These are phyloP conservation scores for Protodeltote pygarga DNA, from an alignment of 2,888 invertebrate species.

Conservation along the genomic window DNA sequence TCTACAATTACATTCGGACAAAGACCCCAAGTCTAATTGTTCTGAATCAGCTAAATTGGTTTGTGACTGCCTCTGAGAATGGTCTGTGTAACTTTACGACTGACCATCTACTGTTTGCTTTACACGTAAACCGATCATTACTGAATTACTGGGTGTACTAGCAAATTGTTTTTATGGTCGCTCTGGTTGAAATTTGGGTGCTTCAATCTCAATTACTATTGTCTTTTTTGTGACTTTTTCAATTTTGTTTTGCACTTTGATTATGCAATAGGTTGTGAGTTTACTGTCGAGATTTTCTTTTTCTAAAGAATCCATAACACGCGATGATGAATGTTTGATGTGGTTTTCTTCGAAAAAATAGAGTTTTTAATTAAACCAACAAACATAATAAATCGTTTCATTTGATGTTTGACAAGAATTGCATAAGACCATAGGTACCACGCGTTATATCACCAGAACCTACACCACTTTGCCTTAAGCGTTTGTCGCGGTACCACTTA, in stretches of 20 bases:
- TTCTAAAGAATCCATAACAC: no score
- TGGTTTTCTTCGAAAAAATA: no score
- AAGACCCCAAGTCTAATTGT: slow-evolving; percentile 59
- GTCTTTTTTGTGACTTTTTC: slow-evolving; percentile 12
- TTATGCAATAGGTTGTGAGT: slow-evolving; percentile 4
- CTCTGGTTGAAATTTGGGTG: slow-evolving; percentile 6
- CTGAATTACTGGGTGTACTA: slow-evolving; percentile 22
- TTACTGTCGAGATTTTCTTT: slow-evolving; percentile 1
- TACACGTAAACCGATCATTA: slow-evolving; percentile 48
- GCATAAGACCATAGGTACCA: slow-evolving; percentile 9
- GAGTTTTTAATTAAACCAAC: no score
- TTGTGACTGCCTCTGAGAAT: slow-evolving; percentile 40
- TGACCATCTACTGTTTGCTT: slow-evolving; percentile 40
- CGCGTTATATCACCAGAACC: slow-evolving; percentile 15
- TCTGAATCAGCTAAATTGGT: slow-evolving; percentile 62
- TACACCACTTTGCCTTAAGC: slow-evolving; percentile 7
- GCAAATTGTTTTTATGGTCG: slow-evolving; percentile 22
- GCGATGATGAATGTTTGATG: no score
- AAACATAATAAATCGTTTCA: no score
- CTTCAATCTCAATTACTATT: slow-evolving; percentile 32
- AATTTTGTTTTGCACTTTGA: slow-evolving; percentile 4
- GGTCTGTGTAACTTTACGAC: slow-evolving; percentile 20
- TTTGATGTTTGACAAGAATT: slow-evolving; percentile 1
- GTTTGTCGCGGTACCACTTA: background rate
- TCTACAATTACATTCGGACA: slow-evolving; percentile 54